Conservation (phyloP, 2,888 invertebrate species). For the Andrena minutula region DNA sequence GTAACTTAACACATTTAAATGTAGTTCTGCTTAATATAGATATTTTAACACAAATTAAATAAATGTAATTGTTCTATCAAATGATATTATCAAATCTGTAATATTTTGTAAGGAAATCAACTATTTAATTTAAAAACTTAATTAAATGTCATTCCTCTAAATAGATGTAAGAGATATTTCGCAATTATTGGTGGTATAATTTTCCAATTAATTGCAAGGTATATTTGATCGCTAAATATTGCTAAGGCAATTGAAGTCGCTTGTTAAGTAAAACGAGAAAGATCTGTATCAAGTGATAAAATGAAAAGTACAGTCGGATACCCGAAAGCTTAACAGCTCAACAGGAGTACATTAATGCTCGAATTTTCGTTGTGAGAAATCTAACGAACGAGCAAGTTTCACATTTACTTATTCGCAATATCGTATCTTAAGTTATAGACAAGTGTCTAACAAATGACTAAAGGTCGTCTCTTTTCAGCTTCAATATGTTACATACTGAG, state of each 20-base stretch:
- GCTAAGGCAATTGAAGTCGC: background rate
- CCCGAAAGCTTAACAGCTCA: constrained; percentile 34
- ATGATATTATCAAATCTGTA: background rate
- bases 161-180: background rate
- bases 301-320: background rate
- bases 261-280: background rate
- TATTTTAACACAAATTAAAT: background rate
- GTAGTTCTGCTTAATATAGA: background rate
- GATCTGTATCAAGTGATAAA: background rate
- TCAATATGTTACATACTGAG: constrained; percentile 64
- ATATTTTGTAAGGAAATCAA: background rate
- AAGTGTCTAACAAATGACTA: constrained; percentile 50
- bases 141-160: background rate
- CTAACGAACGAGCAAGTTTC: constrained; percentile 65
- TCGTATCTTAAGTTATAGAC: constrained; percentile 45
- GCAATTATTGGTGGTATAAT: background rate
- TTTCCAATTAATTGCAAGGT: background rate
- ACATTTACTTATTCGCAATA: constrained; percentile 53
- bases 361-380: constrained; percentile 65
- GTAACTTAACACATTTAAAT: background rate
- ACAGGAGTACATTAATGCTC: constrained; percentile 41
- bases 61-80: constrained; percentile 3
- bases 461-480: constrained; percentile 30
- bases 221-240: background rate
- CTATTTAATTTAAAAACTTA: background rate